These are phyloP conservation scores for Thelaira solivaga DNA, from an alignment of 2,888 invertebrate genomes.

Conservation along the genomic window DNA sequence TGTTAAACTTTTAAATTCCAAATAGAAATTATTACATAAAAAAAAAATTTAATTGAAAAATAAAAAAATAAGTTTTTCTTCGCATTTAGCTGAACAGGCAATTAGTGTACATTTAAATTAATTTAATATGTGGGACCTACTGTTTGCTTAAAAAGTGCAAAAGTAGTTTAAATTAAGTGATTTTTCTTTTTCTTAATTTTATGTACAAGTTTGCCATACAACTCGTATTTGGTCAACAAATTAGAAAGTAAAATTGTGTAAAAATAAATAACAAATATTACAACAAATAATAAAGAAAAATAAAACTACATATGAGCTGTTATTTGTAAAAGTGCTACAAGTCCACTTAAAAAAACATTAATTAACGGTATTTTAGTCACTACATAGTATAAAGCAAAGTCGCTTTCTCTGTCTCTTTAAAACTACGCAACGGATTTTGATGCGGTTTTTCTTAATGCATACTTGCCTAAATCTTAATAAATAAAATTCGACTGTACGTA, in stretches of 20 bases:
- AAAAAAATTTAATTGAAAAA: no score
- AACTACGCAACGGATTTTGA: no score
- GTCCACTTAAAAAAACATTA: no score
- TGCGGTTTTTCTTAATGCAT: neutral
- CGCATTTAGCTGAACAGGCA: no score
- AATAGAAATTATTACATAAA: no score
- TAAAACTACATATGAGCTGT: slow-evolving; percentile 39
- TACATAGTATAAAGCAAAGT: no score
- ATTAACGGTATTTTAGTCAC: no score
- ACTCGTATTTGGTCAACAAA: slow-evolving; percentile 59
- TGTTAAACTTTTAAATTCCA: no score
- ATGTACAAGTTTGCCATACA: slow-evolving; percentile 32
- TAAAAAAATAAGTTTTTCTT: no score
- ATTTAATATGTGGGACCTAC: slow-evolving; percentile 12
- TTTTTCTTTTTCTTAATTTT: slow-evolving; percentile 41
- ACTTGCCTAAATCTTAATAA: neutral
- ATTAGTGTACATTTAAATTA: no score
- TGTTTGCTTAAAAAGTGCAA: slow-evolving; percentile 44
- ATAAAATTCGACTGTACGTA: no score
- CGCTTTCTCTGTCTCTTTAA: no score
- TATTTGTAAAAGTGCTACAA: neutral
- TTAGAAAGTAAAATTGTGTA: slow-evolving; percentile 68
- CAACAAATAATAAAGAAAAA: slow-evolving; percentile 3
- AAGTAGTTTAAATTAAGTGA: slow-evolving; percentile 12
- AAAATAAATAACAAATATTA: slow-evolving; percentile 30